These are phyloP conservation scores for Hyphantria cunea DNA, from an alignment of 1,140 invertebrate genomes.

Conservation along the genomic window DNA sequence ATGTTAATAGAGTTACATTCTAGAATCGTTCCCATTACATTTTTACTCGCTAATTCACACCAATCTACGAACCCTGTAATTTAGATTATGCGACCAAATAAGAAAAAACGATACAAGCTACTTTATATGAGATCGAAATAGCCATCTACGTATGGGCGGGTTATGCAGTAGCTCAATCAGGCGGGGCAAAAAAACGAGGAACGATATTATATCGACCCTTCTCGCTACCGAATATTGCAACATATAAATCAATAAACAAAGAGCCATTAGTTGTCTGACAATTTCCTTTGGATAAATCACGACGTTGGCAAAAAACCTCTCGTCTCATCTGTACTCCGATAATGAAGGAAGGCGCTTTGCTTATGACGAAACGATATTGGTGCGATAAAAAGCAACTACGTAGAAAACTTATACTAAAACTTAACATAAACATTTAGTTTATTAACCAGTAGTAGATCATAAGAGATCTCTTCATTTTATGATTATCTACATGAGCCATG, in stretches of 20 bases:
- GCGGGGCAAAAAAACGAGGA: slow-evolving; percentile 48
- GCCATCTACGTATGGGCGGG: slow-evolving; percentile 47
- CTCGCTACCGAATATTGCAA: slow-evolving; percentile 76
- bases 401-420: too few relatives aligned
- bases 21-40: slow-evolving; percentile 60
- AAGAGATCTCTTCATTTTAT: too few relatives aligned
- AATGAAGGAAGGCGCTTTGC: slow-evolving; percentile 53
- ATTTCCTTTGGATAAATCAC: slow-evolving; percentile 81
- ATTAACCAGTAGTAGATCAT: too few relatives aligned
- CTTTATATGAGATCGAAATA: slow-evolving; percentile 19
- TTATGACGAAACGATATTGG: slow-evolving; percentile 40
- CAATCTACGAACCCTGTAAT: slow-evolving; percentile 57
- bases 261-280: slow-evolving; percentile 77
- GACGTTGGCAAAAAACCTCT: slow-evolving; percentile 57
- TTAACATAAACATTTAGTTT: too few relatives aligned
- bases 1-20: slow-evolving; percentile 33
- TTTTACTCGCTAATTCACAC: slow-evolving; percentile 61
- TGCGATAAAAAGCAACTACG: slow-evolving; percentile 36
- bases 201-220: slow-evolving; percentile 60
- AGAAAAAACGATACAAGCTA: slow-evolving; percentile 40
- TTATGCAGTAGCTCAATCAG: slow-evolving; percentile 66
- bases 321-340: slow-evolving; percentile 42
- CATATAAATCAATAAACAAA: slow-evolving; percentile 80
- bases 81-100: slow-evolving; percentile 44
- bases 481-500: too few relatives aligned